Evolutionary conservation across 2,113 vertebrate species (phyloP).

Genomic region (Vireo altiloquus): DNA sequence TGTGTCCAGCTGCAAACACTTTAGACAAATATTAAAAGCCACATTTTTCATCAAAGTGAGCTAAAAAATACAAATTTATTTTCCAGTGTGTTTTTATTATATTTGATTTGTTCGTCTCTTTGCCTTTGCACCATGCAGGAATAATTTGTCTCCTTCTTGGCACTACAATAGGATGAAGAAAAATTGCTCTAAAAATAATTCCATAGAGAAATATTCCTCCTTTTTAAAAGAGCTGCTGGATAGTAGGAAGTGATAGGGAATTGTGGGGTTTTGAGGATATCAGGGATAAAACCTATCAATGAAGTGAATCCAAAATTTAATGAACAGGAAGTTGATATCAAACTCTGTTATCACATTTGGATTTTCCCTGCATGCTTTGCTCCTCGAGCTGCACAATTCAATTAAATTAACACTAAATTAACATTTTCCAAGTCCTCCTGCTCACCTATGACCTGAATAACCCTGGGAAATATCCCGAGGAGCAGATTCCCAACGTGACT

Average conservation of each 20-base stretch:
- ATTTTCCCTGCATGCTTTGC: background rate
- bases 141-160: background rate
- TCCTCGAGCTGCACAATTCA: background rate
- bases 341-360: accelerated
- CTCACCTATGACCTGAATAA: background rate
- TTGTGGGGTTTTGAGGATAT: background rate
- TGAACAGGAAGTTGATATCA: background rate
- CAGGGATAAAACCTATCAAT: background rate
- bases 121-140: background rate
- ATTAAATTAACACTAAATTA: background rate
- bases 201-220: background rate
- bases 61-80: background rate
- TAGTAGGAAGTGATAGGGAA: background rate
- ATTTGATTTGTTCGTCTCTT: background rate
- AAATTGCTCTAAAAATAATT: background rate
- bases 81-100: background rate
- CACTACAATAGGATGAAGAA: background rate
- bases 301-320: background rate
- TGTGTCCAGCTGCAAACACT: background rate
- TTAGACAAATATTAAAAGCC: background rate
- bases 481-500: background rate
- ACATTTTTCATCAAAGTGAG: background rate
- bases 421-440: background rate
- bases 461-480: background rate
- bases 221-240: background rate